Percentiles rank a stretch among this genome's conserved stretches.
phyloP scores from a whole-genome alignment of 2,888 invertebrate genomes.

The Anorthoa munda region DNA sequence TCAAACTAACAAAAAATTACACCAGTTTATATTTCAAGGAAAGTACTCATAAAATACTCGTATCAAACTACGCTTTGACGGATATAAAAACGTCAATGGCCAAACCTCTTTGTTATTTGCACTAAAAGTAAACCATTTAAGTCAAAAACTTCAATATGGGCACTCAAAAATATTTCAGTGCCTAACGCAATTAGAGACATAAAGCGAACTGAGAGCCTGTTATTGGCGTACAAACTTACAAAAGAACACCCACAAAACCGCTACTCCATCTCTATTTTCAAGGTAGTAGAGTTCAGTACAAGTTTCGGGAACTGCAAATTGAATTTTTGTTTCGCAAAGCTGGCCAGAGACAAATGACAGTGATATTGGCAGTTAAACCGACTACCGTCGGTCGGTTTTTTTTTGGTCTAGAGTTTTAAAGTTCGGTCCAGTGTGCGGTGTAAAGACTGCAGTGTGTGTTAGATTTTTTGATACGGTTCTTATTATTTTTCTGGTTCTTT shows the following conservation, averaged over 20 bases:
- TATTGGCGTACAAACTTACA: conserved; percentile 73
- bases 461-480: conserved; percentile 57
- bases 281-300: conserved; percentile 58
- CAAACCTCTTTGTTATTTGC: conserved; percentile 48
- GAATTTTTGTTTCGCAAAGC: conserved; percentile 73
- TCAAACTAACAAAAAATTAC: conserved; percentile 26
- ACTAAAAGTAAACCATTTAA: conserved; percentile 58
- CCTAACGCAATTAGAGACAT: conserved; percentile 80
- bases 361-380: conserved; percentile 84
- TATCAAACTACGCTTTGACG: conserved; percentile 16
- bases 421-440: conserved; percentile 71
- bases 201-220: conserved; percentile 79
- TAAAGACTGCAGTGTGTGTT: conserved; percentile 65
- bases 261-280: conserved; percentile 56
- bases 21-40: conserved; percentile 31
- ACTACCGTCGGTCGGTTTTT: conserved; percentile 70
- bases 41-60: conserved; percentile 16
- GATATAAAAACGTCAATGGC: conserved; percentile 28
- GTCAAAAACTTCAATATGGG: conserved; percentile 73
- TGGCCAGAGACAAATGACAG: conserved; percentile 82
- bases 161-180: conserved; percentile 81
- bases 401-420: conserved; percentile 76
- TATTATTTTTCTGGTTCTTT: conserved; percentile 32
- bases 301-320: conserved; percentile 57
- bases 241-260: conserved; percentile 27